phyloP scores from a whole-genome alignment of 2,113 vertebrate genomes.

The Aldabrachelys gigantea region DNA sequence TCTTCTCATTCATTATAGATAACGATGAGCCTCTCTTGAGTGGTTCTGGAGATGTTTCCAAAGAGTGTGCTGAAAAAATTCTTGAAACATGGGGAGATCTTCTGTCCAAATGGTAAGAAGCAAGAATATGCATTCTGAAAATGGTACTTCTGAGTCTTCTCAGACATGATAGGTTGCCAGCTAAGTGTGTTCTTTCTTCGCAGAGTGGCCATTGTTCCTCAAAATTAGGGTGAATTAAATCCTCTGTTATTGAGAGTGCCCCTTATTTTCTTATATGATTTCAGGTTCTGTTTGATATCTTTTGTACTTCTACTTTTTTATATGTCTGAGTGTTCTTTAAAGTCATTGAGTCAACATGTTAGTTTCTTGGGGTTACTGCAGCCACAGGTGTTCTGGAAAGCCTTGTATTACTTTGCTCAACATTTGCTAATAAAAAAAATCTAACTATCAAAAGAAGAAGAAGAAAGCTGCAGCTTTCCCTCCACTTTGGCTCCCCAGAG shows the following conservation, averaged over 20 bases:
- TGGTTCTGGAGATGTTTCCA: conserved; percentile 97
- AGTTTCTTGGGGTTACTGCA: background rate
- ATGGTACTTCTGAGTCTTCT: background rate
- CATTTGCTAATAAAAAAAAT: background rate
- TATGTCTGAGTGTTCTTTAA: background rate
- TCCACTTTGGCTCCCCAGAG: conserved; percentile 4
- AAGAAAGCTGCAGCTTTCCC: background rate
- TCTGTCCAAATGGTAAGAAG: conserved; percentile 94
- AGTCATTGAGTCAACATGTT: background rate
- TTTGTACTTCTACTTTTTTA: background rate
- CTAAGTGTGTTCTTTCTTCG: conserved; percentile 2
- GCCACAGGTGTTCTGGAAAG: background rate
- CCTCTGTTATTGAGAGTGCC: background rate
- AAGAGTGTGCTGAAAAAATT: conserved; percentile 99
- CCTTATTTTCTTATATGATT: background rate
- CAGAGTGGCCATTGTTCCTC: background rate
- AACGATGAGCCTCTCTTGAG: conserved; percentile 97
- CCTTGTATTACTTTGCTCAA: background rate
- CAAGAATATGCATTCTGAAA: background rate
- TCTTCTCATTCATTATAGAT: conserved; percentile 81
- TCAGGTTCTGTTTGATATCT: background rate
- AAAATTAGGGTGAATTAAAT: background rate
- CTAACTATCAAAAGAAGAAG: background rate
- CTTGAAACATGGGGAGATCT: conserved; percentile 99
- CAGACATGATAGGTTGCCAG: background rate